Evolutionary conservation across 2,113 vertebrate genomes (phyloP).

Genomic region (Genyomyrus donnyi): DNA sequence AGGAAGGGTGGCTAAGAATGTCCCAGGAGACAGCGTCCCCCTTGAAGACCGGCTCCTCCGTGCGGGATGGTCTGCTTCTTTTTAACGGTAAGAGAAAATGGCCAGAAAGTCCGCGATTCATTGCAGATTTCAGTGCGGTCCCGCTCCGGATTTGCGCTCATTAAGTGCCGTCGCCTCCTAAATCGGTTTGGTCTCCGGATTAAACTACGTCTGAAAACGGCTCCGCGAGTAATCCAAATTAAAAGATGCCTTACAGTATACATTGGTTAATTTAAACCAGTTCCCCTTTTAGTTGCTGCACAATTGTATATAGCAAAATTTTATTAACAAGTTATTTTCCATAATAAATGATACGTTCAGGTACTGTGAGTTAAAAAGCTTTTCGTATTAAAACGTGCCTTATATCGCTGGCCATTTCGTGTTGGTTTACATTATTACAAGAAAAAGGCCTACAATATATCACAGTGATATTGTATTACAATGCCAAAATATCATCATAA

Average conservation of each 20-base stretch:
- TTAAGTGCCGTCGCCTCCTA: not conserved
- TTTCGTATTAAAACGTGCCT: not conserved
- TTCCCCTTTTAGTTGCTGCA: not conserved
- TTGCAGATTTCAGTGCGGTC: not conserved
- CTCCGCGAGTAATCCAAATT: not conserved
- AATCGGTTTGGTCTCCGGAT: not conserved
- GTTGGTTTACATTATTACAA: not conserved
- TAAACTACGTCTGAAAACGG: not conserved
- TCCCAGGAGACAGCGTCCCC: slow-evolving; percentile 74
- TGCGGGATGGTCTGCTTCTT: slow-evolving; percentile 63
- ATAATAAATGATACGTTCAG: not conserved
- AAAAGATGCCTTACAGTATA: not conserved
- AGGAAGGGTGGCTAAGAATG: slow-evolving; percentile 76
- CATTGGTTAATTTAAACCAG: not conserved
- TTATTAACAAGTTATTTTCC: not conserved
- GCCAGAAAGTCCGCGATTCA: not conserved
- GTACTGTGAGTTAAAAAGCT: not conserved
- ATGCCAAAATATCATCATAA: not conserved
- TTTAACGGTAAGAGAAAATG: slow-evolving; percentile 65
- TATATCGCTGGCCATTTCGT: not conserved
- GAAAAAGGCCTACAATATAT: not conserved
- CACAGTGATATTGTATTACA: not conserved
- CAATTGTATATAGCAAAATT: not conserved
- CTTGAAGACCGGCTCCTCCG: slow-evolving; percentile 66
- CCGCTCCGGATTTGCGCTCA: not conserved